phyloP scores from a whole-genome alignment of 2,797 vertebrate genomes.

The Babyrousa celebensis region DNA sequence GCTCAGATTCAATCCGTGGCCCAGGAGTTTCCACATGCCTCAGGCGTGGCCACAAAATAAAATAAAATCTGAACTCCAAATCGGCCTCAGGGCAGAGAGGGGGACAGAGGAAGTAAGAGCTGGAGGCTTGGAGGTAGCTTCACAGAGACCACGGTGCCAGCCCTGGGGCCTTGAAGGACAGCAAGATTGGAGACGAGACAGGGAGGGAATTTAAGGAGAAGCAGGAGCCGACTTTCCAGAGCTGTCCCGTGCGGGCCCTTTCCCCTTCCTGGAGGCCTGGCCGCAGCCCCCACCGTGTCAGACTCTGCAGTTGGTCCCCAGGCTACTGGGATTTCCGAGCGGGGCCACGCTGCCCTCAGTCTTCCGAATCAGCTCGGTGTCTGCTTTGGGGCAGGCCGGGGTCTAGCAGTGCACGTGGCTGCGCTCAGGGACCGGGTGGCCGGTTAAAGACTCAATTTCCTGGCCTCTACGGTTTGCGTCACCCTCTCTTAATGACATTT shows the following conservation, averaged over 20 bases:
- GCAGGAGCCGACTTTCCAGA: background rate
- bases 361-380: background rate
- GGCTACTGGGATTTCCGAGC: background rate
- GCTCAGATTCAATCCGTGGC: too few species aligned
- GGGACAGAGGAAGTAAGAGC: background rate
- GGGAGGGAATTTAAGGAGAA: background rate
- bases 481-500: conserved; percentile 88
- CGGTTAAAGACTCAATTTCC: conserved; percentile 87
- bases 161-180: background rate
- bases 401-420: conserved; percentile 40
- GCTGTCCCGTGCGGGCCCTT: background rate
- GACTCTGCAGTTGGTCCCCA: background rate
- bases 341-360: background rate
- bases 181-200: background rate
- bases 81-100: background rate
- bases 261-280: background rate
- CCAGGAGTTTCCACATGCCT: too few species aligned
- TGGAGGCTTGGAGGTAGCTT: background rate
- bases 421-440: conserved; percentile 77
- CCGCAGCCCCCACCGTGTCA: accelerated
- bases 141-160: background rate
- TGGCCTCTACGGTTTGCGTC: conserved; percentile 86
- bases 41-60: too few species aligned
- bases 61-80: background rate
- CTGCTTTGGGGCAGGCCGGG: conserved; percentile 57